Evolutionary conservation across 1,140 invertebrate genomes (phyloP).

Genomic region (Aphaenogaster rudis): DNA sequence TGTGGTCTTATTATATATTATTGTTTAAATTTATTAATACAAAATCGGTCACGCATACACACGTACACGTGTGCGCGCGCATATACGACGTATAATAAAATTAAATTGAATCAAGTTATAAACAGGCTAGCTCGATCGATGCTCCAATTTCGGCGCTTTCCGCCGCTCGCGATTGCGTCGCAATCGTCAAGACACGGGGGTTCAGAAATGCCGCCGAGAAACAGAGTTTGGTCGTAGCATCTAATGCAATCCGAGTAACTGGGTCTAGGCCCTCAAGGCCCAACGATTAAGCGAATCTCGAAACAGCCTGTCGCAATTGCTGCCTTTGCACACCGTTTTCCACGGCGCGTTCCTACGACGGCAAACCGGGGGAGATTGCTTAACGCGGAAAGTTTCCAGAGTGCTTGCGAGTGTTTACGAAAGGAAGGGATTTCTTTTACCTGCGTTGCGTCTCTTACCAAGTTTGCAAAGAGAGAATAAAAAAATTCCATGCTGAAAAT

Average conservation of each 20-base stretch:
- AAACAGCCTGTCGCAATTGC: constrained; percentile 83
- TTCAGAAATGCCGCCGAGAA: constrained; percentile 34
- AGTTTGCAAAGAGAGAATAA: constrained; percentile 44
- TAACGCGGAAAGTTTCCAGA: constrained; percentile 80
- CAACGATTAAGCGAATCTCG: constrained; percentile 83
- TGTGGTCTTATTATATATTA: too few species aligned
- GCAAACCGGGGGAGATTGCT: constrained; percentile 71
- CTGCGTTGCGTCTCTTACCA: constrained; percentile 11
- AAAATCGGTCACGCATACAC: too few species aligned
- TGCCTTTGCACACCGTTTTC: constrained; percentile 78
- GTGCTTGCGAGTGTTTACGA: constrained; percentile 78
- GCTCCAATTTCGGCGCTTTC: constrained; percentile 42
- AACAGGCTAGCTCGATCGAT: constrained; percentile 25
- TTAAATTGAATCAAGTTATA: constrained; percentile 38
- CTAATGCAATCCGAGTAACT: constrained; percentile 78
- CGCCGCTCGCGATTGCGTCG: constrained; percentile 24
- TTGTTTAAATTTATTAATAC: not conserved
- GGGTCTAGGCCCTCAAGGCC: constrained; percentile 84
- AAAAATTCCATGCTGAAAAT: not conserved
- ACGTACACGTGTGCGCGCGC: not conserved
- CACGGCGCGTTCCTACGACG: constrained; percentile 71
- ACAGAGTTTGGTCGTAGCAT: constrained; percentile 52
- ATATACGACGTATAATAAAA: not conserved
- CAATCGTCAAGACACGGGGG: not conserved
- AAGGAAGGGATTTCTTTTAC: constrained; percentile 74